Conservation (phyloP, 1,140 invertebrate species). For the Formica selysi region DNA sequence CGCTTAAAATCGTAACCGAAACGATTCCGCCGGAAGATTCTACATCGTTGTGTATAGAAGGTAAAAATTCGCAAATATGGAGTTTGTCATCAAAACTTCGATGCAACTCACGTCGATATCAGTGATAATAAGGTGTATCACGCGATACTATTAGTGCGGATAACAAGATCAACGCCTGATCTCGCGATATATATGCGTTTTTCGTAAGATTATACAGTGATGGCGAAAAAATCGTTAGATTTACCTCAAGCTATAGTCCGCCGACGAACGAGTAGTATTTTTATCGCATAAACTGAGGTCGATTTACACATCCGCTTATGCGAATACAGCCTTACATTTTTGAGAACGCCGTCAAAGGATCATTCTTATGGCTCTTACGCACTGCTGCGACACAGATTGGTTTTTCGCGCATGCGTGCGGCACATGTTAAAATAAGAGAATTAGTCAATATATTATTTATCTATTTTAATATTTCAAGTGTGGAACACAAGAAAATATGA, state of each 20-base stretch:
- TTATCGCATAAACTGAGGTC: slow-evolving; percentile 67
- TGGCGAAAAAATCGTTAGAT: slow-evolving; percentile 78
- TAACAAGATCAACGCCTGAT: not conserved
- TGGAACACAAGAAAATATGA: too few relatives aligned
- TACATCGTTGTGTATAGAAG: not conserved
- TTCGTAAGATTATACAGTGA: slow-evolving; percentile 61
- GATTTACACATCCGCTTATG: slow-evolving; percentile 55
- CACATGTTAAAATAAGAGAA: too few relatives aligned
- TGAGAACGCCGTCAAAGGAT: slow-evolving; percentile 28
- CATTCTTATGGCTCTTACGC: not conserved
- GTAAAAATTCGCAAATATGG: slow-evolving; percentile 20
- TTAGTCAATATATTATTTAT: too few relatives aligned
- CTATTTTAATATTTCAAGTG: too few relatives aligned
- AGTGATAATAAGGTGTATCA: slow-evolving; percentile 52
- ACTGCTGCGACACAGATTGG: not conserved
- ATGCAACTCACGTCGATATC: slow-evolving; percentile 39
- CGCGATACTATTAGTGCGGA: slow-evolving; percentile 47
- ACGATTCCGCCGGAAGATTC: not conserved
- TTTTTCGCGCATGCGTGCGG: too few relatives aligned
- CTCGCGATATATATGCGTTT: slow-evolving; percentile 52
- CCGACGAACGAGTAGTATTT: slow-evolving; percentile 66
- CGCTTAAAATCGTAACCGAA: not conserved
- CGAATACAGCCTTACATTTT: slow-evolving; percentile 11
- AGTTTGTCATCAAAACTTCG: not conserved
- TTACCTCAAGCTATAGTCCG: slow-evolving; percentile 77